Evolutionary conservation across 2,888 invertebrate species (phyloP).

Genomic region (Trachelus tabidus): DNA sequence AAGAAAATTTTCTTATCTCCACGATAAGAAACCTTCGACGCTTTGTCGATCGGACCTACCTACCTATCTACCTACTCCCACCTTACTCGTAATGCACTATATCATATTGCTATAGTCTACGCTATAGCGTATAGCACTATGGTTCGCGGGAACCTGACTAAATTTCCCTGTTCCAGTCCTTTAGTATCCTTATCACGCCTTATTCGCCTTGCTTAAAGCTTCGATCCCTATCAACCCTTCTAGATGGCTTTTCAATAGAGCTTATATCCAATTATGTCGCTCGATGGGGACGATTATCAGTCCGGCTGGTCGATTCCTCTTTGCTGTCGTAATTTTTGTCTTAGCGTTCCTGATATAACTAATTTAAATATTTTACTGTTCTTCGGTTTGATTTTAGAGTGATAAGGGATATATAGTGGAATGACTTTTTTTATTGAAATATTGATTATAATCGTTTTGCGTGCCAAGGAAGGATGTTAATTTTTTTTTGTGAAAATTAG

Average conservation of each 20-base stretch:
- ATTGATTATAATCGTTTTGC: background rate
- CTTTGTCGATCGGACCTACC: background rate
- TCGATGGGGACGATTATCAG: background rate
- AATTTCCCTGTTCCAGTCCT: background rate
- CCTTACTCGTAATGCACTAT: background rate
- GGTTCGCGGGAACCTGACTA: background rate
- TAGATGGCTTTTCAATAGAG: background rate
- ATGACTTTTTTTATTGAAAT: too few relatives aligned
- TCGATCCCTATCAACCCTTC: background rate
- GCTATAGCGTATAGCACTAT: background rate
- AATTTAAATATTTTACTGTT: background rate
- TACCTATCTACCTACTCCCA: too few relatives aligned
- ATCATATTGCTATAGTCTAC: background rate
- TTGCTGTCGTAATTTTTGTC: background rate
- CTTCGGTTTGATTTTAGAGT: background rate
- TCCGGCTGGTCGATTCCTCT: background rate
- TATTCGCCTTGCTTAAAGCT: background rate
- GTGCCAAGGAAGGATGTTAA: background rate
- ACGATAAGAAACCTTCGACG: background rate
- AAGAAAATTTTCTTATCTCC: constrained; percentile 22
- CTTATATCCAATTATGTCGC: background rate
- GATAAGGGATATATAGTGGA: background rate
- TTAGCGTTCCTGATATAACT: background rate
- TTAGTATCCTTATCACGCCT: background rate
- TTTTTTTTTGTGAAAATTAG: too few relatives aligned